Base-by-base conservation (phyloP, 2,113 vertebrate genomes). In the Suncus etruscus region DNA sequence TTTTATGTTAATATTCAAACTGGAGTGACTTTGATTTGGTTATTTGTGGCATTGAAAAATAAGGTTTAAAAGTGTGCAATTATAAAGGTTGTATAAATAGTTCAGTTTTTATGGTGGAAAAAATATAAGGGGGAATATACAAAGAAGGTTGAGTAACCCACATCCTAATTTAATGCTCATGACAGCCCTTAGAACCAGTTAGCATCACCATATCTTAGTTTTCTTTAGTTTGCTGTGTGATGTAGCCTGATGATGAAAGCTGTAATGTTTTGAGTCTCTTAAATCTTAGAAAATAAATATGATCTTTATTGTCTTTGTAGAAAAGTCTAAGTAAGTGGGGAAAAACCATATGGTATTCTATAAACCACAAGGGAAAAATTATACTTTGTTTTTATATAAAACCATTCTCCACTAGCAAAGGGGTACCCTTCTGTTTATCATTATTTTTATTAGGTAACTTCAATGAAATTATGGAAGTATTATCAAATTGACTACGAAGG, bases 381-480 rank as follows among this genome's bases (percentile, higher is more conserved):
- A 94, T 80, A 74, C 3, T 69, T 92, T 82, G 86, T 54, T 95
- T 92, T 89, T 96, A 95, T 76, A 27, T 27, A 61, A 90, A 92
- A 95, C 66, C 76, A 91, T 95, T 97, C 89, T 39, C 69, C 2
- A 3, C 51, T 93, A 94, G 93, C 96, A 96, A 97, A 96, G 96
- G 88, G 94, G 0, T 15, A 95, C 93, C 86, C 88, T 97, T 95
- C 96, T 97, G 96, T 97, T 97, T 97, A 95, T 96, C 92, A 97
- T 98, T 97, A 96, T 94, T 94, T 97, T 97, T 97, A 97, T 95
- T 95, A 96, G 88, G 91, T 94, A 96, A 96, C 91, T 93, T 97
- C 90, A 95, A 92, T 96, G 95, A 97, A 97, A 97, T 96, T 27
- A 93, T 95, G 88, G 90, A 97, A 95, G 78, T 94, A 97, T 97